Evolutionary conservation across 2,888 invertebrate genomes (phyloP), one percentile per base, ranked within the genome.

Genomic region (Automeris io): DNA sequence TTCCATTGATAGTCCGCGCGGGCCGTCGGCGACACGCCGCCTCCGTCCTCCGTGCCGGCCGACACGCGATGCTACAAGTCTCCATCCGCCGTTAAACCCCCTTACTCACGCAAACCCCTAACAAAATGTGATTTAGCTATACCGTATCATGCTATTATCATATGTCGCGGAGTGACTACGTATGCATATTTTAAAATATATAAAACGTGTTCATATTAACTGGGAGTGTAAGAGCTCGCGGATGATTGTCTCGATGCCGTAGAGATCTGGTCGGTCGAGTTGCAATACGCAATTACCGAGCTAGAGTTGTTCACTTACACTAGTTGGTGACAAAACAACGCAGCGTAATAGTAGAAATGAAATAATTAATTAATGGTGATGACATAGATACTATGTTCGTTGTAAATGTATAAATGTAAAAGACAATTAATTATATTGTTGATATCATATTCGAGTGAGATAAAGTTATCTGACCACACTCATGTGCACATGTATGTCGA

Each of bases 1-100:
- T 58, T 68, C 70, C 78, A 78, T 78, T 78, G 78, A 78, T 65
- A 78, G 78, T 77, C 78, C 77, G 78, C 72, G 74, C 74, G 75
- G 70, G 70, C 70, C 70, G 70, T 67, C 67, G 78, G 67, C 65
- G 69, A 69, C 72, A 77, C 77, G 77, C 71, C 63, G 63, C 73
- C 76, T 76, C 71, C 63, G 61, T 57, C 55, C 51, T 51, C 51
- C 44, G 61, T 60, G 63, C 66, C 60, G 59, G 50, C 49, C 65
- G 61, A 60, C 64, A 63, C 68, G 71, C 72, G 70, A 65, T 70
- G 64, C 67, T 61, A 57, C 57, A 46, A 54, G 56, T 59, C 60
- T 57, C 43, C 43, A 52, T 51, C 56, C 56, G 60, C 61, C 61
- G 58, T 54, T 54, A 49, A 62, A 63, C 60, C 66, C n/a, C 61